phyloP scores from a whole-genome alignment of 2,888 invertebrate species.

The Meliscaeva auricollis region DNA sequence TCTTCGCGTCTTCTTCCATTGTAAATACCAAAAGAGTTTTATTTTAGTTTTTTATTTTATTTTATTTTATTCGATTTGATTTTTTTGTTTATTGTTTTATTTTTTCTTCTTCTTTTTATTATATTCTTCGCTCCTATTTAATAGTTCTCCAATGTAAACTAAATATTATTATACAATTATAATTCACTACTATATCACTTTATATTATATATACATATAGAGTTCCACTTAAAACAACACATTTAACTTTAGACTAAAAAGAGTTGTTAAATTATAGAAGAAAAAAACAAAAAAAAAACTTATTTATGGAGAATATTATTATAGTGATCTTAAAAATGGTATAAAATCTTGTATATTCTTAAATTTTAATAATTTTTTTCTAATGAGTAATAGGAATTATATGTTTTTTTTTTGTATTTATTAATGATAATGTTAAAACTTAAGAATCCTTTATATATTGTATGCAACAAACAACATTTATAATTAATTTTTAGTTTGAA shows the following conservation, averaged over 20 bases:
- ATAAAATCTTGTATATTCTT: slow-evolving; percentile 69
- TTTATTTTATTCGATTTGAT: slow-evolving; percentile 35
- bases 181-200: slow-evolving; percentile 62
- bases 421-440: slow-evolving; percentile 67
- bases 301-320: slow-evolving; percentile 43
- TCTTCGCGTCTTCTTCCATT: slow-evolving; percentile 53
- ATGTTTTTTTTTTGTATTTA: slow-evolving; percentile 72
- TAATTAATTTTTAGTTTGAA: slow-evolving; percentile 63
- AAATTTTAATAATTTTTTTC: slow-evolving; percentile 56
- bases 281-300: slow-evolving; percentile 23
- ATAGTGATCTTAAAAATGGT: slow-evolving; percentile 40
- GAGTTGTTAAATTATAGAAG: slow-evolving; percentile 27
- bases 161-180: slow-evolving; percentile 33
- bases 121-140: slow-evolving; percentile 17
- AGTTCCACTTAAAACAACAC: slow-evolving; percentile 62
- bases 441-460: slow-evolving; percentile 69
- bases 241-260: slow-evolving; percentile 27
- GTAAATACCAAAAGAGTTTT: slow-evolving; percentile 64
- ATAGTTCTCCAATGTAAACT: slow-evolving; percentile 44
- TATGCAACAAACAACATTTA: slow-evolving; percentile 56
- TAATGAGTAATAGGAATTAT: slow-evolving; percentile 61
- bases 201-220: too few species aligned
- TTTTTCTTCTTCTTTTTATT: not conserved
- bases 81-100: slow-evolving; percentile 26
- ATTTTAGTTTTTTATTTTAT: slow-evolving; percentile 25